Evolutionary conservation across 2,113 vertebrate species (phyloP), one percentile per base, ranked within the genome.

Genomic region (Forbesichthys agassizii): DNA sequence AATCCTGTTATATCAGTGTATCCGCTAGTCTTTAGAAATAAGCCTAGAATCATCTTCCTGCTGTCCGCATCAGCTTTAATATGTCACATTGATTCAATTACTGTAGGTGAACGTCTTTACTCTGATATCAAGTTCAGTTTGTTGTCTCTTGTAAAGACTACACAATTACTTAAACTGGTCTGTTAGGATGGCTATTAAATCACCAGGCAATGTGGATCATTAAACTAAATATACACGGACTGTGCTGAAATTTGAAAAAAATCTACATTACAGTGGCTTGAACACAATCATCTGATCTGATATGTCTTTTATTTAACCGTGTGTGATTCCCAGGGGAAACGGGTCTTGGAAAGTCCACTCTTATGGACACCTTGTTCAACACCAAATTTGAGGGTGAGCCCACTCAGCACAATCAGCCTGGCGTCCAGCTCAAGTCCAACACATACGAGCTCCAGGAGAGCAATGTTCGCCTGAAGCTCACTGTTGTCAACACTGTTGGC

Each of bases 301-400:
- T 42, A 8, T 5, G 0, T 27, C 36, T 42, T 42, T 8, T 42
- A 6, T 42, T 51, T 14, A 62, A 33, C 1, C 68, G 47, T 61
- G 36, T 84, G 63, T 68, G 67, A 64, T 47, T 79, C 74, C 52
- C 59, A 99, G 98, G 98, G 13, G 98, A 99, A 91, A 99, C 96
- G 0, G 98, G 98, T 52, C 93, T 99, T 79, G 98, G 98, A 53
- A 99, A 98, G 84, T 98, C 97, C 52, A 99, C 96, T 12, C 92
- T 99, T 60, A 98, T 99, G 96, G 97, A 99, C 83, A 98, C 97
- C 0, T 90, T 99, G 88, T 99, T 99, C 90, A 99, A 99, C 87
- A 99, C 97, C 85, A 99, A 96, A 88, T 97, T 98, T 60, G 95
- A 98, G 87, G 94, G 94, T 1, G 96, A 99, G 48, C 94, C 96